Conservation (phyloP, 1,140 invertebrate species). For the Yoshiicerus persimilis region DNA sequence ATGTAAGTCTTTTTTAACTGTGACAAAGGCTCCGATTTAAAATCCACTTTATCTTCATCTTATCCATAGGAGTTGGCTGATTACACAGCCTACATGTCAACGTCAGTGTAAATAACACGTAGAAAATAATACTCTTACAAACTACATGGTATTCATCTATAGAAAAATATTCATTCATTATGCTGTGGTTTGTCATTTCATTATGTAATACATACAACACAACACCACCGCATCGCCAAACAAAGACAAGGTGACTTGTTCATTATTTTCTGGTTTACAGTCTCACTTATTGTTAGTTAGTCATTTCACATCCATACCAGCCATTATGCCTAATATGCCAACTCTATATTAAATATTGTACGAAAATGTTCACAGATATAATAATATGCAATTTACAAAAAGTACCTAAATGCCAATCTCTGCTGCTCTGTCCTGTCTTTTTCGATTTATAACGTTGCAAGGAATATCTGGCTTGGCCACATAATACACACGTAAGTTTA, state of each 20-base stretch:
- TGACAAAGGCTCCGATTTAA: not conserved
- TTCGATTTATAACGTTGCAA: not conserved
- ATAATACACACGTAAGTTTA: not conserved
- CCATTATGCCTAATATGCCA: not conserved
- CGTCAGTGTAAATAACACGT: not conserved
- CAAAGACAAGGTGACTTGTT: not conserved
- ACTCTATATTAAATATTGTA: not conserved
- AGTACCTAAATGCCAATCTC: not conserved
- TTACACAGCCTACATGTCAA: not conserved
- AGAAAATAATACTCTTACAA: not conserved
- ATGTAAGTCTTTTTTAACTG: not conserved
- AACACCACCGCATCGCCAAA: not conserved
- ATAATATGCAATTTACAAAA: not conserved
- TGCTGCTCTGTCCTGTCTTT: not conserved
- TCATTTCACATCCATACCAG: not conserved
- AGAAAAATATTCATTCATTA: not conserved
- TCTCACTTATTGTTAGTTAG: not conserved
- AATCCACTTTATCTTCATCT: not conserved
- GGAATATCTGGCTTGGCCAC: not conserved
- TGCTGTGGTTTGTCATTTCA: not conserved
- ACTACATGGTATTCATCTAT: not conserved
- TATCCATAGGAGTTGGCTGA: not conserved
- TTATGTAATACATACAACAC: not conserved
- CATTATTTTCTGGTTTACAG: not conserved
- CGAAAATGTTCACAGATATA: not conserved